Conservation (phyloP, 2,797 vertebrate species). For the Aldrovandia affinis region DNA sequence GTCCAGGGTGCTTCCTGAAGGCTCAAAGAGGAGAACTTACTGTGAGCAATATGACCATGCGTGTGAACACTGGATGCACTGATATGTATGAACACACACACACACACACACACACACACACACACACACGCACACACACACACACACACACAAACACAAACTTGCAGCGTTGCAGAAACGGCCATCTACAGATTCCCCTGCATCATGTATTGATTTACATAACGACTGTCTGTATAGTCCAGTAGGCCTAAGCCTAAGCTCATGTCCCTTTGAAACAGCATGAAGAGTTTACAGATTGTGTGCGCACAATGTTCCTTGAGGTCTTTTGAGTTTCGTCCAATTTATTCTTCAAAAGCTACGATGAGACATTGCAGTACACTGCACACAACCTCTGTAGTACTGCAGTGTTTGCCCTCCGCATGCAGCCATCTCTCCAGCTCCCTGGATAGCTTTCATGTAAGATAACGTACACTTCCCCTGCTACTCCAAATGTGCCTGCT, state of each 20-base stretch:
- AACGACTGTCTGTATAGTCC: neutral
- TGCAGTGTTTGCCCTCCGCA: neutral
- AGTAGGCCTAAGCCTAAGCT: neutral
- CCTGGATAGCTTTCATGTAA: neutral
- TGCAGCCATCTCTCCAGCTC: neutral
- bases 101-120: slow-evolving; percentile 10
- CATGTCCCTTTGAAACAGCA: neutral
- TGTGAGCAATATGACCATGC: neutral
- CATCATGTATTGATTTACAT: neutral
- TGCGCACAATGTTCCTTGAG: neutral
- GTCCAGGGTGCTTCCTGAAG: slow-evolving; percentile 59
- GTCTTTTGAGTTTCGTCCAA: neutral
- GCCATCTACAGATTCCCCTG: neutral
- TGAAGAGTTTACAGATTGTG: neutral
- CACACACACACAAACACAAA: too few relatives aligned
- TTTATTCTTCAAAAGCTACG: neutral
- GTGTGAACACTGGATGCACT: neutral
- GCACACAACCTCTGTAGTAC: too few relatives aligned
- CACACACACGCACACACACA: slow-evolving; percentile 8
- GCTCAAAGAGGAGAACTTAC: slow-evolving; percentile 33
- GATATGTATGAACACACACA: too few relatives aligned
- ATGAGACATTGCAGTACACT: neutral
- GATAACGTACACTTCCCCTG: neutral
- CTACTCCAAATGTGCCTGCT: neutral
- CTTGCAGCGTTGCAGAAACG: slow-evolving; percentile 10